These are phyloP conservation scores for Schizotus pectinicornis DNA, from an alignment of 2,888 invertebrate species.

Conservation along the genomic window DNA sequence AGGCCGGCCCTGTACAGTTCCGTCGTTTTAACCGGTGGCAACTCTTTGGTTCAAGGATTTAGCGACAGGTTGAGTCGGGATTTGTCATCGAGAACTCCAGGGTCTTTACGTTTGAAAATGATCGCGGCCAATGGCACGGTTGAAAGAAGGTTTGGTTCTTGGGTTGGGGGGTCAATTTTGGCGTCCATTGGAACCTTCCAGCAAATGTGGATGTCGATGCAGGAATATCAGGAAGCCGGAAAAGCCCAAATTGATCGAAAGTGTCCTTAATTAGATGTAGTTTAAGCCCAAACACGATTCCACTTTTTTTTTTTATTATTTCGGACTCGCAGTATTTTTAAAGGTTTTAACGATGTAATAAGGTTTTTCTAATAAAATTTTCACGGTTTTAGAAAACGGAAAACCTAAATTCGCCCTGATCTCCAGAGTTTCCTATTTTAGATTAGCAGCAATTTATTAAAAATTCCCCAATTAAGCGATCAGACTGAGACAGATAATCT, in stretches of 20 bases:
- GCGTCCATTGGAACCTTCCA: slow-evolving; percentile 99
- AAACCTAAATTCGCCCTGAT: too few relatives aligned
- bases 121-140: slow-evolving; percentile 89
- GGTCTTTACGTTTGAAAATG: slow-evolving; percentile 92
- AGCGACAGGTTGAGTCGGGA: slow-evolving; percentile 91
- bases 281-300: slow-evolving; percentile 13
- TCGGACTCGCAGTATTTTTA: slow-evolving; percentile 25
- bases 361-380: slow-evolving; percentile 21
- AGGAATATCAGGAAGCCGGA: slow-evolving; percentile 98
- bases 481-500: too few relatives aligned
- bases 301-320: slow-evolving; percentile 4
- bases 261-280: slow-evolving; percentile 68
- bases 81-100: slow-evolving; percentile 84
- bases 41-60: slow-evolving; percentile 91
- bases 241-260: slow-evolving; percentile 97
- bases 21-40: slow-evolving; percentile 95
- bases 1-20: slow-evolving; percentile 94
- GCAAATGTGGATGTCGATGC: slow-evolving; percentile 99
- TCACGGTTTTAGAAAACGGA: slow-evolving; percentile 13
- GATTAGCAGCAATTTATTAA: too few relatives aligned
- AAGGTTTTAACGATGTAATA: slow-evolving; percentile 7
- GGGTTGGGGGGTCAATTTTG: slow-evolving; percentile 98
- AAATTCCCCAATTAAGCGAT: too few relatives aligned
- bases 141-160: slow-evolving; percentile 94
- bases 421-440: too few relatives aligned